phyloP scores from a whole-genome alignment of 2,113 vertebrate species.

The Centropristis striata region DNA sequence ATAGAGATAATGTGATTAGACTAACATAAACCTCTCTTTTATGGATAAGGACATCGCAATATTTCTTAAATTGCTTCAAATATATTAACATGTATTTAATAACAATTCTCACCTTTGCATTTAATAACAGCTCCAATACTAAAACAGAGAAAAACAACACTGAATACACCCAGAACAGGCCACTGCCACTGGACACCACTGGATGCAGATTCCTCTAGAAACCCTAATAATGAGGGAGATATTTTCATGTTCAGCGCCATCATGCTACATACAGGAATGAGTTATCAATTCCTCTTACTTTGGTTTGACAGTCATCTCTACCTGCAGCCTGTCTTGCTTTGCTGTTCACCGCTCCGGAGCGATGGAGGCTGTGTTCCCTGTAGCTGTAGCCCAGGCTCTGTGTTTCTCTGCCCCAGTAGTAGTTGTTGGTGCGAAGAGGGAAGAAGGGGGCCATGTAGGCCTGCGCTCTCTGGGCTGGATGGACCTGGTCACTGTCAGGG shows the following conservation, averaged over 20 bases:
- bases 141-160: background rate
- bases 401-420: background rate
- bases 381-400: conserved; percentile 34
- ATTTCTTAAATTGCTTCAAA: background rate
- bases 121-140: conserved; percentile 12
- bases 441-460: conserved; percentile 46
- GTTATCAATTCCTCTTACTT: background rate
- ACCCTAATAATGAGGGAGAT: background rate
- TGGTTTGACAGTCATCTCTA: background rate
- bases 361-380: background rate
- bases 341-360: background rate
- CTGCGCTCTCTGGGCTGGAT: conserved; percentile 22
- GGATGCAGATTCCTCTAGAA: background rate
- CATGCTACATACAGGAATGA: background rate
- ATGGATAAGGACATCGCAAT: background rate
- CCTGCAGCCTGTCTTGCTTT: background rate
- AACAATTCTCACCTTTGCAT: conserved; percentile 25
- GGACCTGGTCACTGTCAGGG: conserved; percentile 13
- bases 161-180: conserved; percentile 33
- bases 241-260: background rate
- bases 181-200: conserved; percentile 24
- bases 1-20: background rate
- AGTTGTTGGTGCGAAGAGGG: conserved; percentile 29
- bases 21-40: background rate
- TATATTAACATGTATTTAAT: background rate